Conservation (phyloP, 2,888 invertebrate species). For the Itoplectis maculator region DNA sequence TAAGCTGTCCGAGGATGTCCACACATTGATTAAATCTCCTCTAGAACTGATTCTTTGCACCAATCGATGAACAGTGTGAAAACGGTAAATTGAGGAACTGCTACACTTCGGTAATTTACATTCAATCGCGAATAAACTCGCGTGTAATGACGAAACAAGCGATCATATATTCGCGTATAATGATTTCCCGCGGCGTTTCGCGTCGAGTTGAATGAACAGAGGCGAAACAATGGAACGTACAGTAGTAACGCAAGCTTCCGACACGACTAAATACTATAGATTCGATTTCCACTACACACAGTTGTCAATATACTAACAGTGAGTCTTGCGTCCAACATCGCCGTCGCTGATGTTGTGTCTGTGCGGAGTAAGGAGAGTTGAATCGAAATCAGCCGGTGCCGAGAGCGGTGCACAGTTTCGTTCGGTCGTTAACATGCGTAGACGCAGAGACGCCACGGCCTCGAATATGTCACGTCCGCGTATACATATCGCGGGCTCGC, state of each 20-base stretch:
- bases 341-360: slow-evolving; percentile 19
- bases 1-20: too few species aligned
- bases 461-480: slow-evolving; percentile 45
- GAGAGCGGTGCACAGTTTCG: neutral
- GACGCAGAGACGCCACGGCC: slow-evolving; percentile 39
- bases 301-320: slow-evolving; percentile 18
- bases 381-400: slow-evolving; percentile 42
- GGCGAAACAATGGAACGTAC: slow-evolving; percentile 44
- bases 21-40: too few species aligned
- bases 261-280: slow-evolving; percentile 27
- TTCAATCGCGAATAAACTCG: slow-evolving; percentile 44
- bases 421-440: slow-evolving; percentile 44
- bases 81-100: neutral
- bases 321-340: slow-evolving; percentile 20
- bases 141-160: slow-evolving; percentile 40
- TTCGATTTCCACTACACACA: slow-evolving; percentile 23
- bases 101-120: slow-evolving; percentile 25
- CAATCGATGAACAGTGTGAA: neutral
- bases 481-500: slow-evolving; percentile 21
- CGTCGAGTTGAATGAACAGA: slow-evolving; percentile 54
- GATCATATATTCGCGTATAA: slow-evolving; percentile 35
- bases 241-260: neutral
- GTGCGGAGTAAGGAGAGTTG: slow-evolving; percentile 1
- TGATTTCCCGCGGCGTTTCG: slow-evolving; percentile 30
- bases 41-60: neutral